Conservation (phyloP, 2,888 invertebrate species). For the Epirrita christyi region DNA sequence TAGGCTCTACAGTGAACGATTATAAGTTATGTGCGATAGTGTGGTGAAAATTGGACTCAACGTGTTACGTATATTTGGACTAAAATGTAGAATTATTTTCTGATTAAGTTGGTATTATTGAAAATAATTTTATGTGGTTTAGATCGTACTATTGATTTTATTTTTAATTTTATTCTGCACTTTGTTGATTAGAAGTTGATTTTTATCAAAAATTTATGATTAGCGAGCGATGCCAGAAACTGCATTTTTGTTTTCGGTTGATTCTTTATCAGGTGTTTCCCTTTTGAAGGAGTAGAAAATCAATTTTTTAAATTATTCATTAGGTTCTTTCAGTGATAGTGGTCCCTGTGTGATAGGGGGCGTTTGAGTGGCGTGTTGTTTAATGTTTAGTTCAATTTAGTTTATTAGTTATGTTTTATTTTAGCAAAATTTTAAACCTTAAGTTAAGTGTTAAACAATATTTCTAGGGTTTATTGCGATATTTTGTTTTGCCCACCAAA, state of each 20-base stretch:
- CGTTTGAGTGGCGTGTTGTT: conserved; percentile 78
- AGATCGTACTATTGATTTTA: conserved; percentile 82
- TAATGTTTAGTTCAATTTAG: conserved; percentile 85
- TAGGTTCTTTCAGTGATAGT: conserved; percentile 80
- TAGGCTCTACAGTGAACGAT: conserved; percentile 48
- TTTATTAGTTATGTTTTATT: conserved; percentile 85
- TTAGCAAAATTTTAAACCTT: conserved; percentile 83
- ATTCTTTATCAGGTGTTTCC: conserved; percentile 58
- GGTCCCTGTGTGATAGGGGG: conserved; percentile 76
- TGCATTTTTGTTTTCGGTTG: conserved; percentile 75
- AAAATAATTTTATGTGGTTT: conserved; percentile 83
- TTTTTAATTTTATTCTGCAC: conserved; percentile 82
- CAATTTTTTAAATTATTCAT: conserved; percentile 72
- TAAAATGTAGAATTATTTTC: conserved; percentile 74
- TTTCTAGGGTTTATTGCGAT: conserved; percentile 78
- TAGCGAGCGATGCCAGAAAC: conserved; percentile 77
- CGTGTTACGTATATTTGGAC: conserved; percentile 52
- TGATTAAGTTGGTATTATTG: conserved; percentile 84
- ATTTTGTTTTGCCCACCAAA: conserved; percentile 81
- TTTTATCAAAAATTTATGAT: conserved; percentile 71
- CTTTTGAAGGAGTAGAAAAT: conserved; percentile 65
- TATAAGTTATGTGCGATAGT: not conserved
- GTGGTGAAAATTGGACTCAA: conserved; percentile 46
- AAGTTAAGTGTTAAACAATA: conserved; percentile 83
- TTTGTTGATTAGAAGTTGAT: conserved; percentile 81